These are phyloP conservation scores for Xestia ashworthii DNA, from an alignment of 2,888 invertebrate species.

Conservation along the genomic window DNA sequence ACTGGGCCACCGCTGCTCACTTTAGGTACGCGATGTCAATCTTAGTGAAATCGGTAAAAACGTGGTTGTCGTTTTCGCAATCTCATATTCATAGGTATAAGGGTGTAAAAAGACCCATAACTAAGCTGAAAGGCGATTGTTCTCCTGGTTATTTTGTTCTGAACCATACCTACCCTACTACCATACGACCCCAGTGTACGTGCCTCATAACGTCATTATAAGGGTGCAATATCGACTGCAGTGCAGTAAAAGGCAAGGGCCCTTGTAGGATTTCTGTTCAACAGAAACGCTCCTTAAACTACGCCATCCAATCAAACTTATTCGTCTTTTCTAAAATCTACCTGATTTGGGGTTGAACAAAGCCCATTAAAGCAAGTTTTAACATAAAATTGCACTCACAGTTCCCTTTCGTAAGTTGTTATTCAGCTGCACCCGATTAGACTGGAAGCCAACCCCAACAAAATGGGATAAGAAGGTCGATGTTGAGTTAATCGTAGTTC, in stretches of 20 bases:
- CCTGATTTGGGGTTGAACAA: background rate
- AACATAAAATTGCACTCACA: background rate
- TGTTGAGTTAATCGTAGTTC: background rate
- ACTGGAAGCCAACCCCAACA: background rate
- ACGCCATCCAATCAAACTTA: background rate
- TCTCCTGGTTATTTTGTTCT: no score
- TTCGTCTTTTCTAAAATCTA: background rate
- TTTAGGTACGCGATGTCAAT: no score
- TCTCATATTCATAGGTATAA: no score
- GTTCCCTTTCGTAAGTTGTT: background rate
- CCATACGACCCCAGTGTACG: no score
- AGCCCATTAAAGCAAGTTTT: background rate
- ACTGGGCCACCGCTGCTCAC: no score
- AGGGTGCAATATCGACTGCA: background rate
- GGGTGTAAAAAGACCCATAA: no score
- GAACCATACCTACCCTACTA: no score
- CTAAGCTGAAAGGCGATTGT: no score
- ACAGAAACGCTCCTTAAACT: background rate
- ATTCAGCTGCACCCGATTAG: background rate
- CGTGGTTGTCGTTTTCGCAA: no score
- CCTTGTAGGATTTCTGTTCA: background rate
- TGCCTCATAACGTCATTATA: background rate
- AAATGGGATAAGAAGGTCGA: background rate
- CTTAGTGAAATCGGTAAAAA: no score
- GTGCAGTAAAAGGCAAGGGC: background rate